phyloP scores from a whole-genome alignment of 92 coral and sea anemone species.

The Zoanthus sociatus region DNA sequence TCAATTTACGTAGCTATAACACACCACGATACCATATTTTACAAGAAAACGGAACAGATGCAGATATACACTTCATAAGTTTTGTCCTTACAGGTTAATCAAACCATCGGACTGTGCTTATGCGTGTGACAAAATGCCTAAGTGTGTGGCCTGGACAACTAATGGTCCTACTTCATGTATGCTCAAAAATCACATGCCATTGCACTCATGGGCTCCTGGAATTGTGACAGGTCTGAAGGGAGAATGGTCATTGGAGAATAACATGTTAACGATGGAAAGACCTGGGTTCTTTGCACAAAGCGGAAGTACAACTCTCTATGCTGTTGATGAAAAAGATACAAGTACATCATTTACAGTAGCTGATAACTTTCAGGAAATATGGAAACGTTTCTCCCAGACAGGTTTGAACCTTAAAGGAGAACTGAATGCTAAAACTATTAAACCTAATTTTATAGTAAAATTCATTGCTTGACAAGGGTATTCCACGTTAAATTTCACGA shows the following conservation, averaged over 20 bases:
- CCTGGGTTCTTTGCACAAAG: conserved; percentile 91
- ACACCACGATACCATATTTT: no score
- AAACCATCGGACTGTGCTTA: conserved; percentile 83
- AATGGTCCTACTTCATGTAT: conserved; percentile 93
- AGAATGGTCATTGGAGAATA: conserved; percentile 68
- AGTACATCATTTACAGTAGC: conserved; percentile 77
- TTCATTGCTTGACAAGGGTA: no score
- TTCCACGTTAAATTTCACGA: no score
- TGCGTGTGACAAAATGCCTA: conserved; percentile 89
- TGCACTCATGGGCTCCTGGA: conserved; percentile 89
- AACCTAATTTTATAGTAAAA: no score
- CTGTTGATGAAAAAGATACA: conserved; percentile 66
- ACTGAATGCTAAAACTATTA: no score
- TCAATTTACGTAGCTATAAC: no score
- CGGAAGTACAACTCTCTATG: conserved; percentile 80
- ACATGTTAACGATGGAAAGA: conserved; percentile 78
- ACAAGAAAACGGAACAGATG: no score
- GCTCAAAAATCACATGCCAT: conserved; percentile 87
- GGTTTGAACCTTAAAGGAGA: conserved; percentile 37
- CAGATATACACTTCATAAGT: no score
- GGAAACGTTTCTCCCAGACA: conserved; percentile 69
- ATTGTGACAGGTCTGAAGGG: conserved; percentile 88
- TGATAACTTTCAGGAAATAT: conserved; percentile 70
- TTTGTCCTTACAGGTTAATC: conserved; percentile 61
- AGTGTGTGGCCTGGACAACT: conserved; percentile 90